phyloP scores from a whole-genome alignment of 1,140 invertebrate species.

The Oryzaephilus surinamensis region DNA sequence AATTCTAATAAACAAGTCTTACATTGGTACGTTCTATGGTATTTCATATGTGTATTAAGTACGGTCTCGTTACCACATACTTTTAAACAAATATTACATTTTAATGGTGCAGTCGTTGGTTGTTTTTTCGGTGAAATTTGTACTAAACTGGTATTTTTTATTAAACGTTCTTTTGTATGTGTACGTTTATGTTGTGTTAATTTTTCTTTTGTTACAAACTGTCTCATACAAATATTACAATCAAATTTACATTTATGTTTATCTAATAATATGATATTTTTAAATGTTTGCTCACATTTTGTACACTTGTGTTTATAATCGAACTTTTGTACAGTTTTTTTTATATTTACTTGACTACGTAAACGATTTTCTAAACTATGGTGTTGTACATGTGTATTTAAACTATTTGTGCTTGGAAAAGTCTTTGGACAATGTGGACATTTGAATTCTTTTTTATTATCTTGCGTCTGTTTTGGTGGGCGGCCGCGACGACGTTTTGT shows the following conservation, averaged over 20 bases:
- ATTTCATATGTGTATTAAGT: conserved; percentile 19
- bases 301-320: conserved; percentile 22
- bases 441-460: conserved; percentile 22
- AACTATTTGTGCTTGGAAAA: conserved; percentile 46
- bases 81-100: conserved; percentile 22
- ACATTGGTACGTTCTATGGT: conserved; percentile 22
- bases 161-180: conserved; percentile 26
- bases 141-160: conserved; percentile 18
- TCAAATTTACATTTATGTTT: conserved; percentile 20
- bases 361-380: conserved; percentile 24
- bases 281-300: conserved; percentile 23
- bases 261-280: conserved; percentile 25
- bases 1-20: conserved; percentile 18
- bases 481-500: conserved; percentile 17
- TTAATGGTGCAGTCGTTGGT: conserved; percentile 6
- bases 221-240: conserved; percentile 23
- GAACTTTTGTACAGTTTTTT: conserved; percentile 6
- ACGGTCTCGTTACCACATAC: conserved; percentile 16
- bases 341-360: conserved; percentile 15
- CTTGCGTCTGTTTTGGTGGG: conserved; percentile 6
- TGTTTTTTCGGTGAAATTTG: conserved; percentile 22
- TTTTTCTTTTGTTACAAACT: conserved; percentile 17
- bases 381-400: conserved; percentile 43
- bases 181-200: conserved; percentile 24
- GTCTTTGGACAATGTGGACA: conserved; percentile 45